Conservation (phyloP, 2,888 invertebrate species). For the Steinernema scapterisci region DNA sequence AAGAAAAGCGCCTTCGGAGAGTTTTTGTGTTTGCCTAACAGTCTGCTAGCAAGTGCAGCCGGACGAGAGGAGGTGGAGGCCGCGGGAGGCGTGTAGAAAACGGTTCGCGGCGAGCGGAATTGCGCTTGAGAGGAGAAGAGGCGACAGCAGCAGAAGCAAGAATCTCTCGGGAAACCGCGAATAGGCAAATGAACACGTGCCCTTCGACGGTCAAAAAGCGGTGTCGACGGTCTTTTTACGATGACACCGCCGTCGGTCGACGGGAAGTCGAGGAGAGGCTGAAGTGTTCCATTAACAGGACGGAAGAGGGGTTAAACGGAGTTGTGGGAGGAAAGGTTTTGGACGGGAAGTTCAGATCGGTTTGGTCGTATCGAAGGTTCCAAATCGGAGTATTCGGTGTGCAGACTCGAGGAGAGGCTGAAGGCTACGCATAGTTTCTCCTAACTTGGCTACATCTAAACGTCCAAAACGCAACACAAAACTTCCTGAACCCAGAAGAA, state of each 20-base stretch:
- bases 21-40: conserved; percentile 16
- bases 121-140: background rate
- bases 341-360: background rate
- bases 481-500: background rate
- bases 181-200: conserved; percentile 27
- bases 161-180: background rate
- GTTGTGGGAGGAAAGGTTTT: background rate
- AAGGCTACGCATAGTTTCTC: too few species aligned
- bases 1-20: background rate
- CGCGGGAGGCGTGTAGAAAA: background rate
- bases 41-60: background rate
- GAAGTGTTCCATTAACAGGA: background rate
- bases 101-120: background rate
- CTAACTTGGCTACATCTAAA: background rate
- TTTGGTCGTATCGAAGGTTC: too few species aligned
- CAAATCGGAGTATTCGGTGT: too few species aligned
- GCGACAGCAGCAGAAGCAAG: background rate
- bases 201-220: conserved; percentile 26
- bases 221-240: background rate
- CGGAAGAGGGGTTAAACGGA: background rate
- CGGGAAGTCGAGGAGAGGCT: background rate
- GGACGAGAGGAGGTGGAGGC: background rate
- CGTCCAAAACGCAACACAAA: background rate
- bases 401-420: too few species aligned
- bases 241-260: conserved; percentile 1